phyloP scores from a whole-genome alignment of 1,140 invertebrate genomes.

The Goniozus legneri region DNA sequence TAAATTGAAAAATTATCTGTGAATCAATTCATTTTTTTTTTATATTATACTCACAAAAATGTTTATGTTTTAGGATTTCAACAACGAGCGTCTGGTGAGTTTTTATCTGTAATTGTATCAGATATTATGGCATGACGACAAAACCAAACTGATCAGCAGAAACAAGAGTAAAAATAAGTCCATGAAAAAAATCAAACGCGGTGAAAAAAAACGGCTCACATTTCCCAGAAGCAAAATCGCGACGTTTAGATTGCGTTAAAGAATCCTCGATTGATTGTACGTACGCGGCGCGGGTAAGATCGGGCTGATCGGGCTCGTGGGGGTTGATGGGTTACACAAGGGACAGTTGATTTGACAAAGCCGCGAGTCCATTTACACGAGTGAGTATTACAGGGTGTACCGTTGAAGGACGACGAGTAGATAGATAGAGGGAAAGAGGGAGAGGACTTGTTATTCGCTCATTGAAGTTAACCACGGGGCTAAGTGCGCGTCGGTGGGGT shows the following conservation, averaged over 20 bases:
- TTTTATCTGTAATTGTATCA: no score
- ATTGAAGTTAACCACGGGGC: conserved; percentile 56
- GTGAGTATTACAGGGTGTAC: conserved; percentile 49
- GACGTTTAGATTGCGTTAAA: not conserved
- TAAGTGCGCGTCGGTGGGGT: conserved; percentile 40
- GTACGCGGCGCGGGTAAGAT: not conserved
- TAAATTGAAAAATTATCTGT: no score
- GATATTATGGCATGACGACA: no score
- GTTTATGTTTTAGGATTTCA: no score
- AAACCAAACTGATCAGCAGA: no score
- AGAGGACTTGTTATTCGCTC: conserved; percentile 55
- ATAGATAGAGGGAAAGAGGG: no score
- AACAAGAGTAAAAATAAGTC: not conserved
- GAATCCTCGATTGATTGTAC: not conserved
- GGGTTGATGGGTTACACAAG: conserved; percentile 36
- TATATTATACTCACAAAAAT: no score
- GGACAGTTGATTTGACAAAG: conserved; percentile 54
- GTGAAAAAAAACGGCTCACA: not conserved
- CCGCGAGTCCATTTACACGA: conserved; percentile 49
- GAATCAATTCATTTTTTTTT: no score
- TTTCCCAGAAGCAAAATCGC: not conserved
- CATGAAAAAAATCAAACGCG: not conserved
- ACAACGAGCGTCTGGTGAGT: no score
- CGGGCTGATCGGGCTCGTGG: not conserved
- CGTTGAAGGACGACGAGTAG: conserved; percentile 46